Conservation (phyloP, 2,113 vertebrate species). For the Chaetodon auriga region DNA sequence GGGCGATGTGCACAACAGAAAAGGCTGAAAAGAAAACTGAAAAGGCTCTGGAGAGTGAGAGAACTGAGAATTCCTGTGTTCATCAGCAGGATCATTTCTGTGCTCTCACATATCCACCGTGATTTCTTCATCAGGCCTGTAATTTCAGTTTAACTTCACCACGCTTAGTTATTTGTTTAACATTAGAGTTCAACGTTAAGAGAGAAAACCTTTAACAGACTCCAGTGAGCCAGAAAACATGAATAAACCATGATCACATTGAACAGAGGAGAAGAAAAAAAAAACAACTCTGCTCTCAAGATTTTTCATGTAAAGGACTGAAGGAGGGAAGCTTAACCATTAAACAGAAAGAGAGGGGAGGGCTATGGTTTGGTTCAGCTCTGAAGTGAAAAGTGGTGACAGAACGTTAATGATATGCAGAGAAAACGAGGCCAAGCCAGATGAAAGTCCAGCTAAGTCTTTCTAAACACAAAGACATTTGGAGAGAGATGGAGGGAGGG, state of each 20-base stretch:
- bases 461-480: slow-evolving; percentile 39
- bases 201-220: neutral
- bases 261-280: neutral
- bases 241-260: slow-evolving; percentile 25
- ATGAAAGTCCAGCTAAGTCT: slow-evolving; percentile 61
- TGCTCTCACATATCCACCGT: neutral
- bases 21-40: slow-evolving; percentile 57
- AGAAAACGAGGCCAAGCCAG: slow-evolving; percentile 52
- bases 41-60: slow-evolving; percentile 47
- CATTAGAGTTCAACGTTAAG: slow-evolving; percentile 18
- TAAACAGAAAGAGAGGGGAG: slow-evolving; percentile 26
- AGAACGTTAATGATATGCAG: slow-evolving; percentile 77
- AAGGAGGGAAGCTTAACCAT: slow-evolving; percentile 20
- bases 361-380: slow-evolving; percentile 28
- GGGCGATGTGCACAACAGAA: slow-evolving; percentile 64
- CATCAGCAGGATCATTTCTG: slow-evolving; percentile 31
- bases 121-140: slow-evolving; percentile 18
- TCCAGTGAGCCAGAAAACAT: neutral
- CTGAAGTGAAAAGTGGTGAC: slow-evolving; percentile 53
- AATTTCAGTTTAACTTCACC: slow-evolving; percentile 13
- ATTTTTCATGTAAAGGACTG: slow-evolving; percentile 10
- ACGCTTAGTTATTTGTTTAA: neutral
- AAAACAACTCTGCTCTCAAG: slow-evolving; percentile 1
- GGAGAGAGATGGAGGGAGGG: slow-evolving; percentile 1
- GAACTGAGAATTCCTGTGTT: slow-evolving; percentile 36